Base-by-base conservation (phyloP, 2,888 invertebrate genomes). In the Troides oblongomaculatus region DNA sequence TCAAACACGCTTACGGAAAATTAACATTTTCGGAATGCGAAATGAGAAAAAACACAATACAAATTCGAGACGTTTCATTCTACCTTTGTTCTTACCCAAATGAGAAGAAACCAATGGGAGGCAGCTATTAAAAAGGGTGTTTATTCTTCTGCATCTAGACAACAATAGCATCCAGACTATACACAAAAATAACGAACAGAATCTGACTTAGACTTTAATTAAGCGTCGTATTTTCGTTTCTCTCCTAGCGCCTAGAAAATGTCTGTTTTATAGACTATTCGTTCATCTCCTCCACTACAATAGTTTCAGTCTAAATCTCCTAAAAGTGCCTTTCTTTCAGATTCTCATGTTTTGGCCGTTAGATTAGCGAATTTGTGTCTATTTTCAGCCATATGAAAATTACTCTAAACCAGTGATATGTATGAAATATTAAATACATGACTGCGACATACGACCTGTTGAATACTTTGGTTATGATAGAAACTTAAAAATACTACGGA, bases 31-130 rank as follows among this genome's bases (percentile, higher is more conserved):
- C 18, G 60, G 57, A 23, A 14, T 50, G 60, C 64, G 36, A 64
- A 64, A 64, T 64, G 63, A 64, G 68, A 64, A 64, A 53, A 64
- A 64, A 60, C 39, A 68, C 68, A 68, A 68, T 68, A 64, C 50
- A 68, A 60, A 64, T 53, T 53, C 68, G 64, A 68, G 64, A 68
- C 60, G 68, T 68, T 68, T 60, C 59, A 64, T 68, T 60, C 68
- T 64, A 64, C 64, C 64, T 64, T 68, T 64, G 68, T 68, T 68
- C 68, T 68, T 68, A 64, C 60, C 64, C 64, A 68, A 68, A 68
- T 68, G 68, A 68, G 68, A 64, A 68, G 68, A 64, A 68, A 68
- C 68, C 68, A 68, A 68, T 68, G 68, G 64, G 10, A 68, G 64
- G 68, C 68, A 60, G 68, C 60, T 68, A 68, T 68, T 68, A 68